Base-by-base conservation (phyloP, 2,888 invertebrate species). In the Meiosimyza platycephala region DNA sequence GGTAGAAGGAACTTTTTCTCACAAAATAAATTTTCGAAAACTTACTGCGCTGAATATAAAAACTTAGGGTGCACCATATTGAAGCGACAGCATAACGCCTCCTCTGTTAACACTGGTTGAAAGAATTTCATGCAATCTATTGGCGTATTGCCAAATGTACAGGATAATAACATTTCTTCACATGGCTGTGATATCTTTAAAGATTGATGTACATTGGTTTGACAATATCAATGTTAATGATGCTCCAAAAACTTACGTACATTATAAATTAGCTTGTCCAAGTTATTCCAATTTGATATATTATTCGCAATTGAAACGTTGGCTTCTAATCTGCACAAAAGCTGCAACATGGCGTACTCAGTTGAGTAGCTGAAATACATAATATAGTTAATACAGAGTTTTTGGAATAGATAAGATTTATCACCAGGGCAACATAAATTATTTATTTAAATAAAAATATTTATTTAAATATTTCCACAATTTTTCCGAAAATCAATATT, bases 51-150 rank as follows among this genome's bases (percentile, higher is more conserved):
- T 28, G 71, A 72, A 40, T 70, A 72, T 13, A 75, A 9, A 69
- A 48, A 76, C 54, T 57, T 73, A 6, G 90, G 88, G 71, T 93
- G 92, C 1, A 94, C 90, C 60, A 91, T 90, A 82, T 94, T 94
- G 83, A 94, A 94, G 9, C 92, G 92, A 84, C 94, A 94, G 83
- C 94, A 94, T 13, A 94, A 88, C 0, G 94, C 94, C 83, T 94
- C 94, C 80, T 94, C 94, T 0, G 94, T 93, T 71, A 93, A 88
- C 72, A 92, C 90, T 0, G 92, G 91, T 81, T 92, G 92, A 85
- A 94, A 94, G 73, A 92, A 83, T 65, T 91, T 89, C 15, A 90
- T 88, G 80, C 94, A 94, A 72, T 89, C 89, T 57, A 74, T 74
- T 78, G 89, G 87, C 33, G 88, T 87, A 0, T 90, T 90, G 80